These are phyloP conservation scores for Tinea semifulvella DNA, from an alignment of 2,888 invertebrate genomes.

Conservation along the genomic window DNA sequence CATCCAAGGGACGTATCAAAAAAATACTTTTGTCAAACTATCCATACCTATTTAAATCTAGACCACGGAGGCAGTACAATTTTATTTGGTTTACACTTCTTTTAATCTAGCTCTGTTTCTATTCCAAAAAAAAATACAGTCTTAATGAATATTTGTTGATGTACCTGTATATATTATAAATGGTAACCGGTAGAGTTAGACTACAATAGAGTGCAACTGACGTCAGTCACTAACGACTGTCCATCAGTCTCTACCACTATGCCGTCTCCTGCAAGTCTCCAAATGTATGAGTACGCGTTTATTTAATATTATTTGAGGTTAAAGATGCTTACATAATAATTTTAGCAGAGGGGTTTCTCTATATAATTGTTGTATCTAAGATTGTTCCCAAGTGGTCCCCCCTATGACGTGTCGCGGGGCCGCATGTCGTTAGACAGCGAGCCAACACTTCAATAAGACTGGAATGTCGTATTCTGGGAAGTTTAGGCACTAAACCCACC, in stretches of 20 bases:
- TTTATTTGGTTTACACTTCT: no score
- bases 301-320: constrained; percentile 18
- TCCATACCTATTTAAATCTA: no score
- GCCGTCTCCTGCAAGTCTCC: neutral
- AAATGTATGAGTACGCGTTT: constrained; percentile 14
- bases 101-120: neutral
- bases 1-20: neutral
- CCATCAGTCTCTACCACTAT: neutral
- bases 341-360: constrained; percentile 43
- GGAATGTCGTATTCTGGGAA: constrained; percentile 63
- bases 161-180: no score
- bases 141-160: no score
- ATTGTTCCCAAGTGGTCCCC: constrained; percentile 68
- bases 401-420: constrained; percentile 59
- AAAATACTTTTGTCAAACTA: neutral
- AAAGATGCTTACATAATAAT: constrained; percentile 31
- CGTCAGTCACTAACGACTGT: constrained; percentile 17
- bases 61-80: no score
- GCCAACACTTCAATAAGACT: constrained; percentile 60
- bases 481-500: no score
- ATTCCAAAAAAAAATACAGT: no score
- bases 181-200: no score
- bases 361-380: constrained; percentile 60
- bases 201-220: no score
- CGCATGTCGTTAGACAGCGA: constrained; percentile 20